Base-by-base conservation (phyloP, 2,113 vertebrate genomes). In the Zosterops lateralis region DNA sequence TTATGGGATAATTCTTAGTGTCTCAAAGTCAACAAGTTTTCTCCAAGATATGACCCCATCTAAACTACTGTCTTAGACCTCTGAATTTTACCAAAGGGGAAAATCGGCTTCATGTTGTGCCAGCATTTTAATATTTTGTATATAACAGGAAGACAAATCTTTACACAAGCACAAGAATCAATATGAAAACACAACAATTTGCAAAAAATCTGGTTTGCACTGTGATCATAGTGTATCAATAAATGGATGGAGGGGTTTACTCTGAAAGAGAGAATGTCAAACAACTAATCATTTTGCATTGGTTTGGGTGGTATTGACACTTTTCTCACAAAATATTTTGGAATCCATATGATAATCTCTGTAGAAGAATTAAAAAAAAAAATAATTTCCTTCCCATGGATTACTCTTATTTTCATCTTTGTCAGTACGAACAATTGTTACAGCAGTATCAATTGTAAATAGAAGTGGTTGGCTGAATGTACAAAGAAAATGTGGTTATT, bases 241-340 rank as follows among this genome's bases (percentile, higher is more conserved):
- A 57, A 47, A 85, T 31, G 28, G 17, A 48, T 2, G 0, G 9
- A 80, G 61, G 1, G 1, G 1, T 54, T 72, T n/a, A 36, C 4
- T 31, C 8, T 36, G 19, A 54, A 50, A n/a, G 12, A 40, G 0
- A 64, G 5, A 24, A 47, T 4, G 5, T 40, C 48, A 40, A 75
- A 18, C 14, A 34, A 5, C n/a, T 7, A 47, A 15, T 6, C 1
- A 60, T 29, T 80, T 80, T 18, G 73, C 15, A n/a, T 19, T 65
- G 2, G 1, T 5, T 60, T 73, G 20, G 16, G 12, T 47, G 31
- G 19, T 28, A 26, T 53, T 14, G 16, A 29, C 12, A 44, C 1
- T 50, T 68, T 61, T 24, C 12, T 60, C 42, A 4, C 3, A 54
- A 83, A 32, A 2, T 45, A 14, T 50, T 76, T 83, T 67, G n/a